Conservation (phyloP, 2,888 invertebrate species). For the Brenthis hecate region DNA sequence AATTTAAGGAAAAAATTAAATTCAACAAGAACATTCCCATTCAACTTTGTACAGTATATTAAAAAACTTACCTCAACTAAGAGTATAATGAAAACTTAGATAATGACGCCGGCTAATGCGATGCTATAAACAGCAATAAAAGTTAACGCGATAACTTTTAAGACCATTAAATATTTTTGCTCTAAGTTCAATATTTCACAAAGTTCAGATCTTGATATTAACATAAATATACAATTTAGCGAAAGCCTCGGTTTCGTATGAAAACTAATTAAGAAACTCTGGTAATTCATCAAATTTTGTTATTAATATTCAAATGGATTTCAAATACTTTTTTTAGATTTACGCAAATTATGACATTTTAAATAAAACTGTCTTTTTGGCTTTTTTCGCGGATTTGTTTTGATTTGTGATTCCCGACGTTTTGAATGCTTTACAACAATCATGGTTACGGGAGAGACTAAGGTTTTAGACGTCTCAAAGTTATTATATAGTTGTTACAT, state of each 20-base stretch:
- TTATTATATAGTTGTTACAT: too few species aligned
- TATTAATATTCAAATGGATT: too few species aligned
- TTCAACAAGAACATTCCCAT: not conserved
- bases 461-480: too few species aligned
- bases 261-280: not conserved
- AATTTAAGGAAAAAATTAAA: not conserved
- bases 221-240: not conserved
- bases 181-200: not conserved
- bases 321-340: too few species aligned
- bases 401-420: too few species aligned
- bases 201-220: not conserved
- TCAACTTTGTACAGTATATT: slow-evolving; percentile 10
- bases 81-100: slow-evolving; percentile 12
- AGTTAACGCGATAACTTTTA: slow-evolving; percentile 4
- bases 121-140: slow-evolving; percentile 18
- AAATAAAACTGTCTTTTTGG: too few species aligned
- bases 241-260: not conserved
- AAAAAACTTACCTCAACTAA: slow-evolving; percentile 9
- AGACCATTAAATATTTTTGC: slow-evolving; percentile 11
- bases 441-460: too few species aligned
- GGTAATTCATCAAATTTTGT: not conserved
- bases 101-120: slow-evolving; percentile 16
- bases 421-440: too few species aligned
- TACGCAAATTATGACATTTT: too few species aligned
- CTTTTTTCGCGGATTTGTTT: too few species aligned